Conservation (phyloP, 2,113 vertebrate species). For the Lontra canadensis region DNA sequence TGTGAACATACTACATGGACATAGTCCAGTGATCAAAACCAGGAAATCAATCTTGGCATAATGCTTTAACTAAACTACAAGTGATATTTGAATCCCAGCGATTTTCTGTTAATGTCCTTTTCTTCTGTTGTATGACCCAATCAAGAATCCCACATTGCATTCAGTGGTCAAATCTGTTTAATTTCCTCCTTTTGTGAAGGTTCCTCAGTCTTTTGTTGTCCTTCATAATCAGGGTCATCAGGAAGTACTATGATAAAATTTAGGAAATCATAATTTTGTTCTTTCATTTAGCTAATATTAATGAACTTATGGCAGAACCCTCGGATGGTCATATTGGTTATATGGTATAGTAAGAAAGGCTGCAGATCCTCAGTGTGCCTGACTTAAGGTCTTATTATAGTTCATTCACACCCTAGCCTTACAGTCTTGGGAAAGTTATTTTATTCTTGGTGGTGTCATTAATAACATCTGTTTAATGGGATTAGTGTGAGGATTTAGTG, state of each 20-base stretch:
- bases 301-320: not conserved
- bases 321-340: not conserved
- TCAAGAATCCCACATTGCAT: not conserved
- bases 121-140: not conserved
- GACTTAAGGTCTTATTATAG: not conserved
- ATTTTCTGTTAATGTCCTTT: not conserved
- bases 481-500: not conserved
- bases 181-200: not conserved
- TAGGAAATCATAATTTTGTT: slow-evolving; percentile 26
- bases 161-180: not conserved
- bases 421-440: not conserved
- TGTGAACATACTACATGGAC: not conserved
- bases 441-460: not conserved
- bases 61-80: slow-evolving; percentile 4
- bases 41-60: not conserved
- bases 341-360: not conserved
- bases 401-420: not conserved
- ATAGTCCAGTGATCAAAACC: not conserved
- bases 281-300: not conserved
- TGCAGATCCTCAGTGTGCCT: not conserved
- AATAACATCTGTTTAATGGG: not conserved
- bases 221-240: not conserved
- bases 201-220: not conserved
- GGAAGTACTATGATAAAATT: not conserved
- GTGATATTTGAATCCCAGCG: slow-evolving; percentile 24